Base-by-base conservation (phyloP, 2,888 invertebrate species). In the Epinotia bilunana region DNA sequence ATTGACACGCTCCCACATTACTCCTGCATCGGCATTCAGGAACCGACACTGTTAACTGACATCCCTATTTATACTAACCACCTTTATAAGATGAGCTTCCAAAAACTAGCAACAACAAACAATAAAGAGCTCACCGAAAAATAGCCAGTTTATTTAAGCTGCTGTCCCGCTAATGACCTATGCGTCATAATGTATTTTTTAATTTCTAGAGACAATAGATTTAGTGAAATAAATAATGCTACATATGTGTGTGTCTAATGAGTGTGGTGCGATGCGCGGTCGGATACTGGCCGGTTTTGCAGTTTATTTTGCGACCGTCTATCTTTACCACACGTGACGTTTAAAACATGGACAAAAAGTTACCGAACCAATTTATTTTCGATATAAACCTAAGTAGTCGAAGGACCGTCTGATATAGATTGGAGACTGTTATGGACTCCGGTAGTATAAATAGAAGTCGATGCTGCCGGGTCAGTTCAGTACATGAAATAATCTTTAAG, bases 1-100 rank as follows among this genome's bases (percentile, higher is more conserved):
- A 75, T 72, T 72, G 75, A 75, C 75, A 67, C 28, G 71, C 71
- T 74, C 75, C 65, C 71, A 75, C 75, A 75, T 75, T 75, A 75
- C 71, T 75, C 61, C 75, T 75, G 75, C 75, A 75, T 72, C 72
- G 75, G 75, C 75, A 75, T 72, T 75, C 75, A 67, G 75, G 71
- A 71, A 72, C 72, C 64, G 64, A 20, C 64, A 64, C 70, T 72
- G 75, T 75, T 75, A 75, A 75, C 75, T 72, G 75, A 75, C 75
- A 72, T 67, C 65, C 71, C 75, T 75, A 75, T 75, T 75, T 75
- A 75, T 75, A 75, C 61, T 57, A 62, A 20, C 43, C 60, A 53
- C 75, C 75, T 67, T 49, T 28, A 61, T 67, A 67, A 65, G 53
- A 55, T 43, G 75, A 72, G 61, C 75, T 33, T 20, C 18, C 20